Percentiles rank a stretch among this genome's conserved stretches.
Conservation (phyloP, 2,797 vertebrate species). For the Phoebastria nigripes region DNA sequence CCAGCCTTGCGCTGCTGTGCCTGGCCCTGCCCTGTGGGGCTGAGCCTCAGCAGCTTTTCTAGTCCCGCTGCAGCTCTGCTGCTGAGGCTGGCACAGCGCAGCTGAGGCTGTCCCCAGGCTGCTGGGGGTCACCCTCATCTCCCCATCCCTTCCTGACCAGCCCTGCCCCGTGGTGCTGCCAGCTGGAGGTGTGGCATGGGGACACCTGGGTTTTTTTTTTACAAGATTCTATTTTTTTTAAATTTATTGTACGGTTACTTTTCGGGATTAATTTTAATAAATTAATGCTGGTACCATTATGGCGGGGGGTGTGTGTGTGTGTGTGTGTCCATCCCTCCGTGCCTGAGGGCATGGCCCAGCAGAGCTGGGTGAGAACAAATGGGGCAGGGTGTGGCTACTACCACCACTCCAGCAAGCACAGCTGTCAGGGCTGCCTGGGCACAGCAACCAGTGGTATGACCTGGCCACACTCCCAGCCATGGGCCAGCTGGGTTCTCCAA, state of each 20-base stretch:
- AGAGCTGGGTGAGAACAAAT: neutral
- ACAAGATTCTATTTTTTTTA: constrained; percentile 76
- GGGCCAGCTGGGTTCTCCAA: rapidly evolving
- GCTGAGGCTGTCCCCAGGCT: neutral
- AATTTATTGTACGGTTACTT: constrained; percentile 71
- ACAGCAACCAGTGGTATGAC: rapidly evolving
- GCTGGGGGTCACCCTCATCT: neutral
- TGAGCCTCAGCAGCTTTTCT: neutral
- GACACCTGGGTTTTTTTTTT: constrained; percentile 49
- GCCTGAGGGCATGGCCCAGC: neutral
- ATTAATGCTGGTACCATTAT: constrained; percentile 71
- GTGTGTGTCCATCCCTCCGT: no score
- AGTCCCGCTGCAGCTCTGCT: neutral
- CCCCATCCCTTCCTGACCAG: neutral
- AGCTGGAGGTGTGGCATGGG: constrained; percentile 12
- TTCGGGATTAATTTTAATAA: constrained; percentile 74
- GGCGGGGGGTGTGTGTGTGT: neutral
- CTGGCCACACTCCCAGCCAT: rapidly evolving
- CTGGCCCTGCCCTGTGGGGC: neutral
- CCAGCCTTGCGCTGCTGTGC: neutral
- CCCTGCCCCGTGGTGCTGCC: constrained; percentile 25
- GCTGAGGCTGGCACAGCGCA: neutral
- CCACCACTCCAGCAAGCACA: neutral
- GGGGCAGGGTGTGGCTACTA: rapidly evolving
- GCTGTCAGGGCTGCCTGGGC: neutral